Conservation (phyloP, 2,113 vertebrate genomes). For the Thymallus thymallus region DNA sequence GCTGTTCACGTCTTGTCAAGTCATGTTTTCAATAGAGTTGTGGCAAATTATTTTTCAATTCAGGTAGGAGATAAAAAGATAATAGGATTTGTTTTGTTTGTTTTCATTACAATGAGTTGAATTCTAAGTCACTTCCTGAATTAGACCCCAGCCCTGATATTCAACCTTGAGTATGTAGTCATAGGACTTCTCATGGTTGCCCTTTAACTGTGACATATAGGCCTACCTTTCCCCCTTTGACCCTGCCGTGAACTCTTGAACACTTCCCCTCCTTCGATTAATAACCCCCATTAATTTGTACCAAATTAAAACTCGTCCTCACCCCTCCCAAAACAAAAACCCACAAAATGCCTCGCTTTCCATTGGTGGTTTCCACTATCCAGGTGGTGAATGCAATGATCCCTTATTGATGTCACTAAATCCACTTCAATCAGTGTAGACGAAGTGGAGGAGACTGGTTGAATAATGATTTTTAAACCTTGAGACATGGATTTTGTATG, state of each 20-base stretch:
- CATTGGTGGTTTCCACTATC: conserved; percentile 41
- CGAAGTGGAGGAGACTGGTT: no score
- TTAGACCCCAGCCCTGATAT: background rate
- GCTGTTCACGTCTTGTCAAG: conserved; percentile 16
- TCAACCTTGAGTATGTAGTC: conserved; percentile 17
- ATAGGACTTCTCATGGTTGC: conserved; percentile 5
- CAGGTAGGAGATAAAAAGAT: background rate
- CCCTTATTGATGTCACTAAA: no score
- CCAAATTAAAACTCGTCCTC: conserved; percentile 38
- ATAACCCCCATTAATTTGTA: conserved; percentile 52
- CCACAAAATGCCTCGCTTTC: conserved; percentile 43
- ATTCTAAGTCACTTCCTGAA: conserved; percentile 9
- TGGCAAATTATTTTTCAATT: background rate
- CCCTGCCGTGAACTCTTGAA: conserved; percentile 43
- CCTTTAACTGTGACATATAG: conserved; percentile 24
- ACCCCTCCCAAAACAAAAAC: conserved; percentile 39
- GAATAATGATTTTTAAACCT: no score
- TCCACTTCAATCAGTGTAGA: no score
- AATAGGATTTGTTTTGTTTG: no score
- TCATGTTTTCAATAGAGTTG: conserved; percentile 20
- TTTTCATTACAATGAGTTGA: background rate
- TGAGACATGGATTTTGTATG: no score
- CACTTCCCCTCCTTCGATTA: conserved; percentile 52
- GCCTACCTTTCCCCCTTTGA: conserved; percentile 57
- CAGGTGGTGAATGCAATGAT: no score